Evolutionary conservation across 2,113 vertebrate genomes (phyloP), one percentile per base, ranked within the genome.

Genomic region (Lampris megalopsis): DNA sequence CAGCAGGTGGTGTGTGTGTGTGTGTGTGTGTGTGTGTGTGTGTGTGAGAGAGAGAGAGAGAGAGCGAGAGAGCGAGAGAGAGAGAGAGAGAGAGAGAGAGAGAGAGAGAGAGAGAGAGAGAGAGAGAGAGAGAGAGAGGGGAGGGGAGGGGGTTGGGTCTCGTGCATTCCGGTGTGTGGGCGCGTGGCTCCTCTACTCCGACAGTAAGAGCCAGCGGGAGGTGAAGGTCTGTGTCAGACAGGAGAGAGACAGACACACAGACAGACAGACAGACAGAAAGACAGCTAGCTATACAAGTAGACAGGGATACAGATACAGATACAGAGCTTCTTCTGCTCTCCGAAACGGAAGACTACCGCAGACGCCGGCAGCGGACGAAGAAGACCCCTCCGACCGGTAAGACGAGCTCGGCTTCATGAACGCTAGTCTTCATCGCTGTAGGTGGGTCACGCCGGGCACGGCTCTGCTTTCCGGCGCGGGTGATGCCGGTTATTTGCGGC

Each of bases 161-260:
- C 79, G 73, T 75, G 77, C 77, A 42, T 36, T n/a, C 35, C 49
- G 43, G 69, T 80, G 87, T 76, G 89, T 84, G 77, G 80, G 86
- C 86, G 86, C 83, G 87, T 79, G 83, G 87, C 83, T 85, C 49
- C 77, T 71, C 82, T 49, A 62, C 81, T 69, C 64, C 11, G 78
- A 71, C 69, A 60, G 73, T 24, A 24, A 24, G 24, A 24, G 24
- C 24, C 24, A 24, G 24, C 24, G 24, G 24, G 24, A 24, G 24
- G 24, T 24, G 24, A 24, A 24, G 24, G 24, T 24, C 24, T 24
- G 24, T 24, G 24, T 43, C 36, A 86, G 86, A 84, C 77, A 50
- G 84, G 86, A 87, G 85, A 90, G 90, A 89, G 70, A 80, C 85
- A 81, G 72, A 89, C 85, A 56, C 80, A 90, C 73, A 85, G 74